Evolutionary conservation across 2,888 invertebrate genomes (phyloP), one percentile per base, ranked within the genome.

Genomic region (Chloroclystis v-ata): DNA sequence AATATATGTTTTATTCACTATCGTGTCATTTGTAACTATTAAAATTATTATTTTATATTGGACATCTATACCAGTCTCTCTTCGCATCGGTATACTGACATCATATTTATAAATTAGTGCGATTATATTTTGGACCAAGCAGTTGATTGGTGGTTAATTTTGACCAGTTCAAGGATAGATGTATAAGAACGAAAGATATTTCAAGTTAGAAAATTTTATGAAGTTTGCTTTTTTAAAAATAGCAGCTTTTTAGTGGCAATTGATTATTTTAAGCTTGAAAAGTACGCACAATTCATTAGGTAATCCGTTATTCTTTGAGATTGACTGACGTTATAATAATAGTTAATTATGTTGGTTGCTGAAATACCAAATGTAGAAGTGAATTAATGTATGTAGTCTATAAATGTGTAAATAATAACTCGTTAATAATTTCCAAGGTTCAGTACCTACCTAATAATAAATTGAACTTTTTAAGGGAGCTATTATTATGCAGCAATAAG

Each of bases 121-220:
- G 53, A 57, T 55, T 64, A 65, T 67, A 74, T 75, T 79, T 80
- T 76, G 86, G 85, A 85, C 86, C 86, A 86, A 85, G 74, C 74
- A 69, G 76, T 78, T 77, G 77, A 77, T 80, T 75, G 79, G 75
- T 73, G 51, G 65, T 67, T 63, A 61, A 64, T 46, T n/a, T 42
- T 51, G 54, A 47, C 39, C 28, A 7, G 47, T 28, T 44, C 37
- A 29, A 32, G 13, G 12, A n/a, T 13, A 13, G 33, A 16, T 33
- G 20, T 7, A 10, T 20, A 11, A 20, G 20, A 8, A 24, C 14
- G 1, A 33, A 33, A 33, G 9, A n/a, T 33, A 1, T 33, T 16
- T 33, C n/a, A 14, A 2, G n/a, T 20, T n/a, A 14, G 9, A 16
- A n/a, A n/a, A n/a, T 32, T 10, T 10, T 16, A 4, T 5, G 11